Evolutionary conservation across 1,140 invertebrate species (phyloP).

Genomic region (Dermatophagoides farinae): DNA sequence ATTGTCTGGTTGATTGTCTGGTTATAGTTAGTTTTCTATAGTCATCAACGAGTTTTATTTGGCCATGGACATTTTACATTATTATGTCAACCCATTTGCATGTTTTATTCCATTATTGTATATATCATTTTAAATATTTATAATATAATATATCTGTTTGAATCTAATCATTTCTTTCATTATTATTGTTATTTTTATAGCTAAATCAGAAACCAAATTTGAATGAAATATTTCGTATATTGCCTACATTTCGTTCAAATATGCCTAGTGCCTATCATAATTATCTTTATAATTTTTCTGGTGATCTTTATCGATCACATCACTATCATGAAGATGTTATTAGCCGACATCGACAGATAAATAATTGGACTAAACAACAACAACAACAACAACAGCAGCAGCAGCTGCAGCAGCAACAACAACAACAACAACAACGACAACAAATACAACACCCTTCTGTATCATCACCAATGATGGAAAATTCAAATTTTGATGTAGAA

Average conservation of each 20-base stretch:
- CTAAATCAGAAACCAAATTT: background rate
- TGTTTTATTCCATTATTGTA: too few species aligned
- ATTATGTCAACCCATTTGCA: too few species aligned
- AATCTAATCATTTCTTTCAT: background rate
- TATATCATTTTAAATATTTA: too few species aligned
- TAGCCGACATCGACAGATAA: background rate
- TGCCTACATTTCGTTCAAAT: background rate
- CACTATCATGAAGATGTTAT: constrained; percentile 5
- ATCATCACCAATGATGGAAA: background rate
- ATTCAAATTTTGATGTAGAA: background rate
- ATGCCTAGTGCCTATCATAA: background rate
- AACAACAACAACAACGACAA: background rate
- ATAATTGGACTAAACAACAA: background rate
- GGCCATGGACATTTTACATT: too few species aligned
- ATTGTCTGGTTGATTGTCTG: too few species aligned
- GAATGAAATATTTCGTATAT: background rate
- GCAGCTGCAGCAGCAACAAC: too few species aligned
- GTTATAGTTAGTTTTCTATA: too few species aligned
- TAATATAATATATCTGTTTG: too few species aligned
- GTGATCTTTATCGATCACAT: background rate
- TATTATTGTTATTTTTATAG: background rate
- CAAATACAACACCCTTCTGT: too few species aligned
- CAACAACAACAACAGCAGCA: background rate
- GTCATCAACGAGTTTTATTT: too few species aligned
- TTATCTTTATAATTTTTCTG: background rate